A percentile compares a stretch with the other conserved stretches of the same genome.
These are phyloP conservation scores for Ctenochaetus hawaiiensis DNA, from an alignment of 2,797 vertebrate species.

Conservation along the genomic window DNA sequence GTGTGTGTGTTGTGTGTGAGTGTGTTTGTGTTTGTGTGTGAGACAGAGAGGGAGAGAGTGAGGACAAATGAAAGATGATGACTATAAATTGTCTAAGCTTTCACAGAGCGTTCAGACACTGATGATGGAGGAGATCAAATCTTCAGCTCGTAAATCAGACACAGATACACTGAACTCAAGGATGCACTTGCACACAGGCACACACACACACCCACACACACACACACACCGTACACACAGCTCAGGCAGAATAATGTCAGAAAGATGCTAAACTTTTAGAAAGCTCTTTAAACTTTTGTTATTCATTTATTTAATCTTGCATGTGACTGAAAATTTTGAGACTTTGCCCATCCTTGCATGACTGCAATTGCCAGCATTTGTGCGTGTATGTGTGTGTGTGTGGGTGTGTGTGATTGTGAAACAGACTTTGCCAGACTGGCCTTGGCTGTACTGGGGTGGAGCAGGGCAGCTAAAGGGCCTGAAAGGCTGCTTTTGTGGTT, in stretches of 20 bases:
- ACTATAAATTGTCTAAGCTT: slow-evolving; percentile 55
- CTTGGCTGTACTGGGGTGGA: slow-evolving; percentile 68
- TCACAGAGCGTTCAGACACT: slow-evolving; percentile 38
- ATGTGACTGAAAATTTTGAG: neutral
- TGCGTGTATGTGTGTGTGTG: neutral
- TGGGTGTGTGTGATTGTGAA: slow-evolving; percentile 33
- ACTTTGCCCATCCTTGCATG: slow-evolving; percentile 33
- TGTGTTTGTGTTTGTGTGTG: slow-evolving; percentile 8
- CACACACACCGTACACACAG: neutral
- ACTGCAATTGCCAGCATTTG: slow-evolving; percentile 41
- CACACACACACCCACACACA: neutral
- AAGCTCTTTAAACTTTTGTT: neutral
- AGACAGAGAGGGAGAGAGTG: slow-evolving; percentile 4
- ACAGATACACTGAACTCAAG: slow-evolving; percentile 26
- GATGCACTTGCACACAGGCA: slow-evolving; percentile 9
- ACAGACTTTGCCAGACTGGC: slow-evolving; percentile 57
- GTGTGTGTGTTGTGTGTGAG: slow-evolving; percentile 30
- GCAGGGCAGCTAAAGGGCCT: slow-evolving; percentile 70
- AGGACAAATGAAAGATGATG: slow-evolving; percentile 43
- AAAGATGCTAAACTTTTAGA: neutral
- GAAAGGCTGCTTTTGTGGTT: slow-evolving; percentile 82
- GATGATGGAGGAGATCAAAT: slow-evolving; percentile 57
- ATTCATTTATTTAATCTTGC: neutral
- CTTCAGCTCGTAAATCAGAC: slow-evolving; percentile 50
- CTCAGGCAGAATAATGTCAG: neutral